Evolutionary conservation across 2,888 invertebrate genomes (phyloP).

Genomic region (Aphodius granarius): DNA sequence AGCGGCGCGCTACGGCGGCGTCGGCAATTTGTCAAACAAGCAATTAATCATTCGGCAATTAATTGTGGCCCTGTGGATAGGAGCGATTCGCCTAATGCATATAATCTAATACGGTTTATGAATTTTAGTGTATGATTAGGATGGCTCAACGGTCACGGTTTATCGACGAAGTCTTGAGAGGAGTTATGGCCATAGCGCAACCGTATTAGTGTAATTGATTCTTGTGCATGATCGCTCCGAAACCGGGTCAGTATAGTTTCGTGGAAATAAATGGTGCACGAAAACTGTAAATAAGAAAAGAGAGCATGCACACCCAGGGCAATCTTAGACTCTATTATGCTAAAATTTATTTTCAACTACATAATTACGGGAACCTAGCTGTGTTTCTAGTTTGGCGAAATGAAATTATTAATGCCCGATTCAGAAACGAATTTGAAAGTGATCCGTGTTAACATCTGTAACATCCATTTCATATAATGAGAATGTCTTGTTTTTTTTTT

Average conservation of each 20-base stretch:
- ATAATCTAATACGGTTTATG: constrained; percentile 16
- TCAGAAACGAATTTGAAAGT: background rate
- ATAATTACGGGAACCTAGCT: background rate
- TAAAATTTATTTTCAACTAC: background rate
- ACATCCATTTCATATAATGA: no score
- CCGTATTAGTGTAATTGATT: background rate
- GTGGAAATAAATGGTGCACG: background rate
- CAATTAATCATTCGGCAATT: constrained; percentile 18
- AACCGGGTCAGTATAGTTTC: background rate
- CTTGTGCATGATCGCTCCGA: background rate
- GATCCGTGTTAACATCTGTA: no score
- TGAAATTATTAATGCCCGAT: background rate
- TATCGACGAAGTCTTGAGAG: background rate
- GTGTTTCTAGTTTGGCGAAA: background rate
- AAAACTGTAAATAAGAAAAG: background rate
- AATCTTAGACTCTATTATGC: background rate
- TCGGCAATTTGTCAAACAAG: background rate
- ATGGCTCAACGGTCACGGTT: constrained; percentile 10
- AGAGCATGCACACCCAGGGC: background rate
- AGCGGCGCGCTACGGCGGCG: background rate
- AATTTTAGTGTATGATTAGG: constrained; percentile 13
- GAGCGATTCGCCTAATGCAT: background rate
- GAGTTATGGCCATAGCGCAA: background rate
- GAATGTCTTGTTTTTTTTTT: no score
- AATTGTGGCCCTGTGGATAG: constrained; percentile 6